A percentile compares a stretch with the other conserved stretches of the same genome.
Evolutionary conservation across 2,113 vertebrate species (phyloP).

Genomic region (Xiphophorus hellerii): DNA sequence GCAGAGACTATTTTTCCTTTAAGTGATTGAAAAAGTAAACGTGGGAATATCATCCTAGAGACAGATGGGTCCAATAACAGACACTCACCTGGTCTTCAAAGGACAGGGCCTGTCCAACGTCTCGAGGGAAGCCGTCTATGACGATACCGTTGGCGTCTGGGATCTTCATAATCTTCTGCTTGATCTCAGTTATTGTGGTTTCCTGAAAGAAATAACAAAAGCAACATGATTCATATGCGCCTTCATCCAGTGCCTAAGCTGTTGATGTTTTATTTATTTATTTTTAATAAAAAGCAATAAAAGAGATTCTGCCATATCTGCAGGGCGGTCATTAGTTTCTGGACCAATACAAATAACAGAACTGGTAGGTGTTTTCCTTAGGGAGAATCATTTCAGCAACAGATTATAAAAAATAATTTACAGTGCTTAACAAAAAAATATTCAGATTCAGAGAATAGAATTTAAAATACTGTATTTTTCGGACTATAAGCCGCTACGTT

Average conservation of each 20-base stretch:
- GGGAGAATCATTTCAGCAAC: conserved; percentile 1
- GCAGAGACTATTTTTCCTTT: background rate
- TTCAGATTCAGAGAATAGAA: background rate
- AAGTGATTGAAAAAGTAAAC: background rate
- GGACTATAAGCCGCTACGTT: too few species aligned
- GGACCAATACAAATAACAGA: conserved; percentile 13
- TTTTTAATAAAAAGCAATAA: background rate
- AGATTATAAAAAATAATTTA: background rate
- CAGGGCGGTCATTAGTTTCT: background rate
- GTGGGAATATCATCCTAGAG: background rate
- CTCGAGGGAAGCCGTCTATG: conserved; percentile 97
- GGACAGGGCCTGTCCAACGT: conserved; percentile 95
- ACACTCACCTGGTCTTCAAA: conserved; percentile 97
- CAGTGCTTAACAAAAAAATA: background rate
- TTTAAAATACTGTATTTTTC: too few species aligned
- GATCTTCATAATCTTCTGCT: conserved; percentile 97
- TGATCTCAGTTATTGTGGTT: conserved; percentile 99
- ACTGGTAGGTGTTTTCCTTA: background rate
- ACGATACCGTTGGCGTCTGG: conserved; percentile 94
- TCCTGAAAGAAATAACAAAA: conserved; percentile 80
- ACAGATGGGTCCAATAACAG: background rate
- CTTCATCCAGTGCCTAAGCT: background rate
- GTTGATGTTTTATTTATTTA: background rate
- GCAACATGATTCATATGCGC: background rate
- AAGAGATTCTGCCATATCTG: background rate